phyloP scores from a whole-genome alignment of 2,797 vertebrate genomes.

The Macroramphosus scolopax region DNA sequence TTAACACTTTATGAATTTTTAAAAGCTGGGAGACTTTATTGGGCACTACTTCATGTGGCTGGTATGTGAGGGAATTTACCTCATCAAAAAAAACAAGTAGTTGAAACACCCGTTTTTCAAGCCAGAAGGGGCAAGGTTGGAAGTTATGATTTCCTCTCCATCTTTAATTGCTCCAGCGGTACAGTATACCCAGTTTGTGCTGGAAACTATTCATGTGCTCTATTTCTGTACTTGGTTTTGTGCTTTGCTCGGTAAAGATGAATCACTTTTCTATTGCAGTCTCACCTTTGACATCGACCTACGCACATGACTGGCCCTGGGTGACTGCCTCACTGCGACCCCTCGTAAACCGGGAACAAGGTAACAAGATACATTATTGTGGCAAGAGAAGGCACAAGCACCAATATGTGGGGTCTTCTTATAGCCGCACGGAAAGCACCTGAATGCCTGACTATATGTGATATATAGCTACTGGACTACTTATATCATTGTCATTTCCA shows the following conservation, averaged over 20 bases:
- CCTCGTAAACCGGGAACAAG: conserved; percentile 34
- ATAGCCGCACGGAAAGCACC: conserved; percentile 18
- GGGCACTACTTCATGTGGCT: conserved; percentile 39
- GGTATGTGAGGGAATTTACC: conserved; percentile 47
- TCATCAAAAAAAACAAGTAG: conserved; percentile 27
- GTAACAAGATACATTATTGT: conserved; percentile 35
- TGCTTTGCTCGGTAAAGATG: neutral
- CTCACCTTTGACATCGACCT: conserved; percentile 31
- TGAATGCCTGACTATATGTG: conserved; percentile 18
- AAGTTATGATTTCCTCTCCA: conserved; percentile 40
- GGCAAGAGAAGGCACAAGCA: conserved; percentile 18
- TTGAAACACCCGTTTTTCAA: conserved; percentile 4
- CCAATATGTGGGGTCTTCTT: conserved; percentile 36
- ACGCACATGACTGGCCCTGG: neutral
- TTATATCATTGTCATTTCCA: conserved; percentile 16
- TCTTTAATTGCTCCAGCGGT: conserved; percentile 1
- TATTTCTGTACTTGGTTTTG: conserved; percentile 2
- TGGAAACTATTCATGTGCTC: neutral
- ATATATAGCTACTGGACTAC: conserved; percentile 23
- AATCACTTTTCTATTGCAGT: conserved; percentile 4
- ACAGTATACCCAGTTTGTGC: conserved; percentile 19
- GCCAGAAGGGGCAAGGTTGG: conserved; percentile 30
- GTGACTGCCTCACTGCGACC: conserved; percentile 16
- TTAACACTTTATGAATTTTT: conserved; percentile 60
- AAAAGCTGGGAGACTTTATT: conserved; percentile 48